Evolutionary conservation across 2,888 invertebrate species (phyloP), one percentile per base, ranked within the genome.

Genomic region (Dasysyrphus albostriatus): DNA sequence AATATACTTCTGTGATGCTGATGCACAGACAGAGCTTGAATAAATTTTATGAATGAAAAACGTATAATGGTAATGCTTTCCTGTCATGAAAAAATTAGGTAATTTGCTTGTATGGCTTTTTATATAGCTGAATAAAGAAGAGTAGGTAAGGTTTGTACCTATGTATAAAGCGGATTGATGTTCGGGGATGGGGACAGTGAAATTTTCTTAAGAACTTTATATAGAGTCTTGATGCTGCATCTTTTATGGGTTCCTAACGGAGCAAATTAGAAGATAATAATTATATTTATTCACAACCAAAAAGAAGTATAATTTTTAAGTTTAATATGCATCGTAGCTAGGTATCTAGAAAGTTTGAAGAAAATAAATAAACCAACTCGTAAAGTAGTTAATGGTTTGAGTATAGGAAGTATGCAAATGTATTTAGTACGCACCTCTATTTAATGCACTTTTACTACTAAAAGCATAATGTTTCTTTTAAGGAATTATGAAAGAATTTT

Each of bases 1-100:
- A 19, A 49, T 16, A 19, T 47, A 7, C 9, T 47, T n/a, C 2
- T 5, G 9, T n/a, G 42, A 42, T 32, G 29, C 32, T 54, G 32
- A 32, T 37, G 8, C 34, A 56, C 72, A 72, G 77, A 24, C 37
- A 44, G 42, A 59, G 58, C 63, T 56, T 75, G 83, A 76, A 84
- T 83, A 84, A 75, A 75, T 84, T 80, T 84, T 63, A 47, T 73
- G 70, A 87, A 74, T 78, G 83, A 87, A 78, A 83, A 83, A 87
- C 78, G 76, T 69, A 77, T 73, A 72, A 85, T 85, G 81, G 73
- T 85, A 77, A 77, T 82, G 81, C 73, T 73, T 69, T 82, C 37
- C 80, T 74, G 54, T 65, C 70, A 81, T 49, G 81, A 69, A 69
- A 76, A 85, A 77, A 82, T 77, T 70, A 69, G 82, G 74, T 85